Conservation (phyloP, 2,113 vertebrate genomes). For the Onychostruthus taczanowskii region DNA sequence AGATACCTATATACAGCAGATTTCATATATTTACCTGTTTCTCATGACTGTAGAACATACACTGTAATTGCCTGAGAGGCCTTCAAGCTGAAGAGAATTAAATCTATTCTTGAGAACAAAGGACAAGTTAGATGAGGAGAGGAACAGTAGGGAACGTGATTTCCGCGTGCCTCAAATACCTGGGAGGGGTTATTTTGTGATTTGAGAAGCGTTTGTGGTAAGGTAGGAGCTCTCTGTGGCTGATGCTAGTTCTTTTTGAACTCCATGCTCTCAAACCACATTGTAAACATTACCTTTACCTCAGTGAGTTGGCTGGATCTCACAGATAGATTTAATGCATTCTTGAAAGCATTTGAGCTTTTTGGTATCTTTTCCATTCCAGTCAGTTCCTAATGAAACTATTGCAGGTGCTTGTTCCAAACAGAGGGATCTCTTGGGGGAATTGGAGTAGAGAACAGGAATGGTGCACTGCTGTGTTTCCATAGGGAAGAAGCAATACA, state of each 20-base stretch:
- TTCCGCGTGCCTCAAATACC: background rate
- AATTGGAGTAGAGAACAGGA: background rate
- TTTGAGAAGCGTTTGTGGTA: background rate
- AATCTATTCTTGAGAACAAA: background rate
- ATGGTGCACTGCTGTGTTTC: background rate
- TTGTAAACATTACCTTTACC: background rate
- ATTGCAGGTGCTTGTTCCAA: conserved; percentile 27
- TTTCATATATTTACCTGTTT: background rate
- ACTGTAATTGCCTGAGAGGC: background rate
- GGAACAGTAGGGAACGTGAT: background rate
- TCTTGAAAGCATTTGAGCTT: conserved; percentile 38
- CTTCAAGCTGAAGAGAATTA: background rate
- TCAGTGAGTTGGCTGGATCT: conserved; percentile 38
- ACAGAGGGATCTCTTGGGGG: background rate
- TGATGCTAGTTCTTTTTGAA: background rate
- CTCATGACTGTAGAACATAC: background rate
- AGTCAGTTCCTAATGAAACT: conserved; percentile 1
- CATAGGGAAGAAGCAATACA: background rate
- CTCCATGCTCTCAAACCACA: background rate
- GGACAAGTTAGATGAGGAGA: background rate
- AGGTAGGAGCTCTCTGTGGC: background rate
- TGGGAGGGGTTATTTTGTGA: background rate
- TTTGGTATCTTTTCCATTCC: conserved; percentile 6
- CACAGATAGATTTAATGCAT: background rate
- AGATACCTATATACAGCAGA: background rate